Conservation (phyloP, 2,888 invertebrate species). For the Mamestra brassicae region DNA sequence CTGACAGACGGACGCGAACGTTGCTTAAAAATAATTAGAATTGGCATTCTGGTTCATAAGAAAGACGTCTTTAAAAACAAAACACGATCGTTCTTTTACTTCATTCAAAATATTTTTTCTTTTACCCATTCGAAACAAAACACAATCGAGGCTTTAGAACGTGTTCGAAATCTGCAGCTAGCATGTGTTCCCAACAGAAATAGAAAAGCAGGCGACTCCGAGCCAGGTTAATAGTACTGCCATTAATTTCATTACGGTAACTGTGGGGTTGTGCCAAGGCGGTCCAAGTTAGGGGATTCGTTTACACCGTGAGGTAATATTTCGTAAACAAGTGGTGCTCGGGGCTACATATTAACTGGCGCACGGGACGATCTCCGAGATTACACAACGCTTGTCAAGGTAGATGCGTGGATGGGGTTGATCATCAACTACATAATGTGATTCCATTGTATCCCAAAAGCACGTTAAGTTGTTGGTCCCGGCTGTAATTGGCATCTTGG, state of each 20-base stretch:
- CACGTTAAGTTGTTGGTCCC: too few relatives aligned
- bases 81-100: background rate
- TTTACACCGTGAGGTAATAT: constrained; percentile 53
- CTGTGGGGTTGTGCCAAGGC: constrained; percentile 57
- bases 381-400: too few relatives aligned
- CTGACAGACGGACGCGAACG: too few relatives aligned
- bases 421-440: too few relatives aligned
- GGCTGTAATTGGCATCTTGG: too few relatives aligned
- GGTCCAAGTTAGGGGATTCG: constrained; percentile 35
- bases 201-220: constrained; percentile 38
- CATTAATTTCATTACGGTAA: constrained; percentile 68
- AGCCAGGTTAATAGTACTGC: constrained; percentile 55
- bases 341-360: too few relatives aligned
- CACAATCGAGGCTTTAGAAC: background rate
- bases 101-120: background rate
- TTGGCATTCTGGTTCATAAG: too few relatives aligned
- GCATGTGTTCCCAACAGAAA: constrained; percentile 39
- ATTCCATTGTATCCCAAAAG: too few relatives aligned
- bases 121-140: background rate
- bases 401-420: too few relatives aligned
- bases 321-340: background rate
- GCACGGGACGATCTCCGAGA: too few relatives aligned
- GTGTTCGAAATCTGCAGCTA: constrained; percentile 2
- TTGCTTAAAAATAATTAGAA: too few relatives aligned
- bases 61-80: background rate